Percentiles rank a stretch among this genome's conserved stretches.
These are phyloP conservation scores for Phalanger gymnotis DNA, from an alignment of 2,797 vertebrate genomes.

Conservation along the genomic window DNA sequence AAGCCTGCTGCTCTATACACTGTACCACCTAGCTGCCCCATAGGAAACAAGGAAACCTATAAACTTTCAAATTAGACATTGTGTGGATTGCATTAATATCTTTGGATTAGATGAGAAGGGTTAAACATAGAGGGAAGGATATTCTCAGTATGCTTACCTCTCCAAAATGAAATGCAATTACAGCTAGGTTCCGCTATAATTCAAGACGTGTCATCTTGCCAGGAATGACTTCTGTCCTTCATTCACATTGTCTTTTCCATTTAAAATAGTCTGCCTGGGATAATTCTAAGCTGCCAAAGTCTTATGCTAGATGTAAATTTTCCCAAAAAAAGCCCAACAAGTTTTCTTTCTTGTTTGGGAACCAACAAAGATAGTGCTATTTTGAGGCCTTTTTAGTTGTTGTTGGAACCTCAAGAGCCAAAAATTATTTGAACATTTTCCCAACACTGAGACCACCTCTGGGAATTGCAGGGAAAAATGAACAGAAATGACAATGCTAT, in stretches of 20 bases:
- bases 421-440: slow-evolving; percentile 56
- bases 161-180: neutral
- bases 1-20: neutral
- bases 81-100: neutral
- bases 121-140: neutral
- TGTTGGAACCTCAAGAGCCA: slow-evolving; percentile 34
- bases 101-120: neutral
- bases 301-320: neutral
- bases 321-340: slow-evolving; percentile 5
- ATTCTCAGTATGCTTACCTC: neutral
- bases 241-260: neutral
- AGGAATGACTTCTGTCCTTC: neutral
- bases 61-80: neutral
- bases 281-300: neutral
- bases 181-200: neutral
- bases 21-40: neutral
- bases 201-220: neutral
- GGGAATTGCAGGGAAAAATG: slow-evolving; percentile 22
- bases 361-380: slow-evolving; percentile 1
- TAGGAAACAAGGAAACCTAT: neutral
- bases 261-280: neutral
- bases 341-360: neutral
- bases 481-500: slow-evolving; percentile 27
- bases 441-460: slow-evolving; percentile 11
- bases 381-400: slow-evolving; percentile 32